Base-by-base conservation (phyloP, 1,140 invertebrate genomes). In the Heterodera carotae region DNA sequence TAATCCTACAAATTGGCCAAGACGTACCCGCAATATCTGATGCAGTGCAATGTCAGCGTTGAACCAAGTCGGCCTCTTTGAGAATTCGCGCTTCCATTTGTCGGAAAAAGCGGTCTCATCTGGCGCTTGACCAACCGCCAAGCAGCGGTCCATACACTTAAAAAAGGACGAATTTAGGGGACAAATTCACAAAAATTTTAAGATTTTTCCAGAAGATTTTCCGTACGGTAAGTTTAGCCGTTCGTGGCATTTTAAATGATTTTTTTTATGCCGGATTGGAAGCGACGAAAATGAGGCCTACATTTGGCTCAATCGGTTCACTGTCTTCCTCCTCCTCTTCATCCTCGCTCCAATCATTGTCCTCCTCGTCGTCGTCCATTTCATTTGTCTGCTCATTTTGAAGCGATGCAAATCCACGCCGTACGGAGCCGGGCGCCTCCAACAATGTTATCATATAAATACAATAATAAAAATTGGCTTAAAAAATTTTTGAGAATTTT, bases 41-140 rank as follows among this genome's bases (percentile, higher is more conserved):
- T 71, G 69, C 18, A 71, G 34, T 4, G 34, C 22, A 34, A 71
- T 71, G 33, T 39, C 69, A 18, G 69, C 69, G 31, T 71, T 29
- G 39, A 31, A 71, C 69, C 69, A 71, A 8, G 69, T 43, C 0
- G 69, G 69, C 48, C 36, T 15, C 59, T 39, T 71, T 15, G 69
- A 71, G 59, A 71, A 71, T 22, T 71, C 59, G 5, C 33, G 6
- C 59, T 36, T 70, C 69, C 69, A 71, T 2, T 36, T n/a, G 15
- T n/a, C 59, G 18, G 69, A 71, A 8, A 71, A 71, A 10, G 31
- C 36, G 22, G 39, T 8, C n/a, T 56, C 48, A 22, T 56, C 48
- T 18, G 48, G 48, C 48, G 15, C 15, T 56, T 22, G 48, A 18
- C 48, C 48, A 56, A 56, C 48, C 48, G 48, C 48, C 48, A 56